Base-by-base conservation (phyloP, 2,888 invertebrate species). In the Punctoribates punctum region DNA sequence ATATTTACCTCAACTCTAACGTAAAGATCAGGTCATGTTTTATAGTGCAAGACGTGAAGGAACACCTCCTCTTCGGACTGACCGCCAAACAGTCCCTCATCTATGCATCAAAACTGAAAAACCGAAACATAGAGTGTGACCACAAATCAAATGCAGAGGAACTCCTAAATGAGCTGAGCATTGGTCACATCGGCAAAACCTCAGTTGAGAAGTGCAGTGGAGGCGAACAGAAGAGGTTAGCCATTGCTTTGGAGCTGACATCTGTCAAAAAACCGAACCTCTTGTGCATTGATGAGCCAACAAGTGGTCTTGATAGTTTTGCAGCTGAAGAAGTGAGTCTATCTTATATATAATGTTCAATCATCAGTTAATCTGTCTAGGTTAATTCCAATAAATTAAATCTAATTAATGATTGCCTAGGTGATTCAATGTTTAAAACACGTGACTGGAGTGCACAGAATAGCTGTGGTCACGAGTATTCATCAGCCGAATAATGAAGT, bases 211-310 rank as follows among this genome's bases (percentile, higher is more conserved):
- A 48, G 23, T 72, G 72, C 15, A 46, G 46, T 42, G 72, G 72
- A 2, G 72, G 72, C 23, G 72, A 72, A 46, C 72, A 72, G 25
- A 72, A 72, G 48, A 25, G 72, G 1, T 15, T 72, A 38, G 72
- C 48, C 27, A 72, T 72, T 46, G 72, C 72, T 25, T 25, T 46
- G 17, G 72, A 72, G 23, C 25, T 72, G 27, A 72, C 46, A 5
- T 46, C 72, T 0, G n/a, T 46, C 17, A 13, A 27, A 6, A 72
- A 72, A 17, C 72, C 72, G 6, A 72, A 72, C n/a, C 46, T 72
- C 0, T 11, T 72, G 23, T 72, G 72, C 20, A 72, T 72, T 72
- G 72, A 72, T 23, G 72, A 72, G 17, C 72, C 72, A 48, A 72
- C 72, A 6, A 72, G 72, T 25, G 72, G 72, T 46, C 13, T 72